Conservation (phyloP, 2,113 vertebrate genomes). For the Gulo gulo region DNA sequence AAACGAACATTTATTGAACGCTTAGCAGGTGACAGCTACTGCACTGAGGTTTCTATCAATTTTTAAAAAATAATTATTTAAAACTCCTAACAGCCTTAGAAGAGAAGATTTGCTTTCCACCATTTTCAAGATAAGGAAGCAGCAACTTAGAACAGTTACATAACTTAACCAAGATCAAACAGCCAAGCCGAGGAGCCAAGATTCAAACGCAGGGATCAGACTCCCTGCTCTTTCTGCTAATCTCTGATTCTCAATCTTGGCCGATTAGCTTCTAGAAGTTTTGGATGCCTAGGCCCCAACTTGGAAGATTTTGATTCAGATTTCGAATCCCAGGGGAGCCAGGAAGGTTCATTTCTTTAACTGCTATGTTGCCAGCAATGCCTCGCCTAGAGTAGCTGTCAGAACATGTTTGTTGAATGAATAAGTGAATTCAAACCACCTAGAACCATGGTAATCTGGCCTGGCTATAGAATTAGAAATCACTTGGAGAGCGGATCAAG, state of each 20-base stretch:
- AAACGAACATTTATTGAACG: neutral
- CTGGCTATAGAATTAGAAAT: neutral
- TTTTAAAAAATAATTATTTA: constrained; percentile 49
- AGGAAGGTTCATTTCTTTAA: neutral
- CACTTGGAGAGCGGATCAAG: neutral
- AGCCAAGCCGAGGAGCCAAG: neutral
- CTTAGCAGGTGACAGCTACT: neutral
- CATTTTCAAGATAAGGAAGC: constrained; percentile 59
- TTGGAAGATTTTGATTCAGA: neutral
- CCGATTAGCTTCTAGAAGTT: neutral
- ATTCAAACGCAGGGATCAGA: neutral
- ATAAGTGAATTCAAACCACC: neutral
- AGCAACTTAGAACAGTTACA: constrained; percentile 44
- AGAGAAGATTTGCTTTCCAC: constrained; percentile 46
- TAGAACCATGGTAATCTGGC: neutral
- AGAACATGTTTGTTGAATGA: neutral
- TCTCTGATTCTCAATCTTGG: neutral
- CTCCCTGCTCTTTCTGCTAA: neutral
- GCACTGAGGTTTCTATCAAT: constrained; percentile 6
- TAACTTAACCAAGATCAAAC: constrained; percentile 58
- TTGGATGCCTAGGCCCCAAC: neutral
- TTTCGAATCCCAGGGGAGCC: neutral
- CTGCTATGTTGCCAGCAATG: neutral
- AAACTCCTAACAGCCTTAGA: constrained; percentile 25
- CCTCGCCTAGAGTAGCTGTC: neutral